A percentile compares a stretch with the other conserved stretches of the same genome.
Evolutionary conservation across 2,113 vertebrate genomes (phyloP).

Genomic region (Trogon surrucura): DNA sequence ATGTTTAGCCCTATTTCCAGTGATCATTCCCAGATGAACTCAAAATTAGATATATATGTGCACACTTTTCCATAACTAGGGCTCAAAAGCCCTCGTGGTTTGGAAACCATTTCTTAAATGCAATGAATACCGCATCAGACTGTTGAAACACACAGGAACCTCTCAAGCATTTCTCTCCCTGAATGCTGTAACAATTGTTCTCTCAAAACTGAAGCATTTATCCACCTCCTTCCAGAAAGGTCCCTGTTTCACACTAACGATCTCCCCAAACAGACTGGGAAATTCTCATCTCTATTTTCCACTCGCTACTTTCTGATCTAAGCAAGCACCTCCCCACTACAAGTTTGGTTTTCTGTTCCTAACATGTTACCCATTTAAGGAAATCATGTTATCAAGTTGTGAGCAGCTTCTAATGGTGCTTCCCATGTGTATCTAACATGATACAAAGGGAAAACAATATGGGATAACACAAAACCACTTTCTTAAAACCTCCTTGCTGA

Average conservation of each 20-base stretch:
- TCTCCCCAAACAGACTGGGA: not conserved
- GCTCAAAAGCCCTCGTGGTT: not conserved
- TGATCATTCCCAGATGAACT: constrained; percentile 23
- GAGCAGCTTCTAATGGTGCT: not conserved
- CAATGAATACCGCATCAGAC: not conserved
- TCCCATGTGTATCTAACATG: not conserved
- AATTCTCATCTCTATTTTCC: not conserved
- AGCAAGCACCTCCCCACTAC: not conserved
- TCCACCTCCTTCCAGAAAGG: not conserved
- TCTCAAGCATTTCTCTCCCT: not conserved
- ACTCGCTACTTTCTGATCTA: not conserved
- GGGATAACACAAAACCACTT: not conserved
- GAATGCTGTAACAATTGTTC: not conserved
- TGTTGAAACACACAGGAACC: not conserved
- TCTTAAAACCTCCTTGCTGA: not conserved
- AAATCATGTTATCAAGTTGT: not conserved
- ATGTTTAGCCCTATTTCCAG: not conserved
- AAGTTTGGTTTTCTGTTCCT: not conserved
- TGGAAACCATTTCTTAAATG: not conserved
- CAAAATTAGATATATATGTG: not conserved
- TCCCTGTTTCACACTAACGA: not conserved
- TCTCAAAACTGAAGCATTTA: not conserved
- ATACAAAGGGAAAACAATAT: not conserved
- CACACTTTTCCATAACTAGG: not conserved
- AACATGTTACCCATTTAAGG: not conserved